Base-by-base conservation (phyloP, 2,113 vertebrate genomes). In the Pelodiscus sinensis region DNA sequence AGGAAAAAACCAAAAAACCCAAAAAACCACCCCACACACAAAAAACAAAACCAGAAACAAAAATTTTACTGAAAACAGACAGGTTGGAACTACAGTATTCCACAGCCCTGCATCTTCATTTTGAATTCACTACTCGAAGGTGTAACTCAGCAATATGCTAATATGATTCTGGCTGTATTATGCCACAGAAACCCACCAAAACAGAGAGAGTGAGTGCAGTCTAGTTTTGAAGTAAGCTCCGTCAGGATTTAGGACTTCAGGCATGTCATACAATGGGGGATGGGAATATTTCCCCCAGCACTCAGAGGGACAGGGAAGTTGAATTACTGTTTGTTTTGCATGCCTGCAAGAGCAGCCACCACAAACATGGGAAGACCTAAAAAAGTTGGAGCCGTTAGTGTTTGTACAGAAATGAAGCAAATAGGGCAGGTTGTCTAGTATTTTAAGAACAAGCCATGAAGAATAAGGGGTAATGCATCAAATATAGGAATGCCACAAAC, bases 51-150 rank as follows among this genome's bases (percentile, higher is more conserved):
- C 44, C 44, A 44, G 44, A 44, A 44, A 44, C 44, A 44, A 44
- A 44, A 44, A 90, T 88, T 96, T 93, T 90, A 82, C 58, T 94
- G 94, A 96, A 44, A 92, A 94, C 89, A 87, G 90, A 92, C 8
- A 58, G 80, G 87, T 25, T 83, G 1, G 1, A 81, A 38, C 79
- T 31, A 87, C 75, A 44, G 44, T 44, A 44, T 44, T 60, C 27
- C 60, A 54, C 35, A 71, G 89, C n/a, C 54, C 85, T 3, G 22
- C 1, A 58, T 58, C 51, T 71, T 15, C 1, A 68, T 91, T 94
- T 65, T 92, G 90, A 75, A 56, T 87, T 94, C 92, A 92, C 95
- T 79, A 84, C 55, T 90, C 89, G 29, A 93, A 89, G 84, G 16
- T 22, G 21, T 27, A 90, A 0, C 81, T 84, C 80, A 38, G 38